Evolutionary conservation across 1,140 invertebrate species (phyloP).

Genomic region (Pectinophora gossypiella): DNA sequence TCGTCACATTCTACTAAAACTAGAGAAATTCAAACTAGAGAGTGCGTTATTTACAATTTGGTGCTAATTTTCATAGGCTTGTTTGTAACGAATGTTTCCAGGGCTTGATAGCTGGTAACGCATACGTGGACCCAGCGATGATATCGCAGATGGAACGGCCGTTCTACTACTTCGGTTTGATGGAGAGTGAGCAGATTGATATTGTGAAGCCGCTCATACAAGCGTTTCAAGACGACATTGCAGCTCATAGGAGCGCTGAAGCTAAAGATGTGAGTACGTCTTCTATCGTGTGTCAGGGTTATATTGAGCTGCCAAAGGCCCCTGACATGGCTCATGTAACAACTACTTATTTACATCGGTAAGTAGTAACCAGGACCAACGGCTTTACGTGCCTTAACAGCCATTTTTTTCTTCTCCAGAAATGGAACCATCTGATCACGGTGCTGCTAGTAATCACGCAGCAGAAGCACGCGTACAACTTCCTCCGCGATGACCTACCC

Average conservation of each 20-base stretch:
- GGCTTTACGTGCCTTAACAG: no score
- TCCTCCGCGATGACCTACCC: slow-evolving; percentile 72
- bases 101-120: slow-evolving; percentile 89
- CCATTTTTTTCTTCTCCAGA: slow-evolving; percentile 51
- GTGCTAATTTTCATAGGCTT: no score
- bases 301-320: no score
- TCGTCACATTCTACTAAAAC: no score
- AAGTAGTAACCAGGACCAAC: no score
- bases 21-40: no score
- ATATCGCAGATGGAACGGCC: slow-evolving; percentile 82
- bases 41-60: no score
- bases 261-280: slow-evolving; percentile 28
- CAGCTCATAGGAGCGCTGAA: slow-evolving; percentile 32
- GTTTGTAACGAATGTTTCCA: no score
- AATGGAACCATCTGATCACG: slow-evolving; percentile 54
- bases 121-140: slow-evolving; percentile 85
- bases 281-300: no score
- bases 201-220: slow-evolving; percentile 48
- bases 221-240: slow-evolving; percentile 39
- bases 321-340: no score
- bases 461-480: slow-evolving; percentile 81
- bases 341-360: no score
- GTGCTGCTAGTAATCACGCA: slow-evolving; percentile 75
- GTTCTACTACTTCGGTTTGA: slow-evolving; percentile 85
- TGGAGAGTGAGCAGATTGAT: slow-evolving; percentile 76